Evolutionary conservation across 2,888 invertebrate genomes (phyloP), one percentile per base, ranked within the genome.

Genomic region (Tubulanus polymorphus): DNA sequence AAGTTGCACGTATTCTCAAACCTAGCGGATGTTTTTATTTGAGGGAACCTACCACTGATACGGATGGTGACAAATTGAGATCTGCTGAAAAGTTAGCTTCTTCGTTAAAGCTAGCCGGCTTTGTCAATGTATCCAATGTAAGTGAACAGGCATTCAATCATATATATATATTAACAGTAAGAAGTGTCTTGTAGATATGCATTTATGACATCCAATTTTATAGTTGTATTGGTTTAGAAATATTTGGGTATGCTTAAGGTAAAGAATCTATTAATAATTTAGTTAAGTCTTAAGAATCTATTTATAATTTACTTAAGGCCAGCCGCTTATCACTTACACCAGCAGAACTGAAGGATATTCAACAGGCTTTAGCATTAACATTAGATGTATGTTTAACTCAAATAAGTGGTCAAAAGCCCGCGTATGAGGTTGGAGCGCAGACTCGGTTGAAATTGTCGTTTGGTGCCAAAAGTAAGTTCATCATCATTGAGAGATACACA

Each of bases 381-480:
- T 55, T 54, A 46, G 63, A 60, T 54, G 52, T 64, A 8, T 48
- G 51, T 2, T 51, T 74, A 10, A 55, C 66, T 15, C 63, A 65
- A 51, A 51, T 69, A 6, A 51, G 53, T 15, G 72, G 67, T 15
- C 54, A 59, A 20, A 77, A 76, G 56, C 77, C 77, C 23, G 60
- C 57, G 51, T 77, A 76, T 62, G 77, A 75, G 63, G 68, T 75
- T 15, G 77, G 77, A 8, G 67, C 76, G 12, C 64, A 68, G 3
- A 57, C 69, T 28, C 73, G 73, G 53, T 66, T 75, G 2, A 72
- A 72, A 54, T 55, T 75, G 6, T 51, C 65, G 2, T 66, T 65
- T 52, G 58, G 64, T 49, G 68, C 67, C 51, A 71, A 70, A 55
- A n/a, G 52, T n/a, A n/a, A n/a, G n/a, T n/a, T n/a, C n/a, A n/a